Percentiles rank a stretch among this genome's conserved stretches.
These are phyloP conservation scores for Siniperca obscura DNA, from an alignment of 2,797 vertebrate genomes.

Conservation along the genomic window DNA sequence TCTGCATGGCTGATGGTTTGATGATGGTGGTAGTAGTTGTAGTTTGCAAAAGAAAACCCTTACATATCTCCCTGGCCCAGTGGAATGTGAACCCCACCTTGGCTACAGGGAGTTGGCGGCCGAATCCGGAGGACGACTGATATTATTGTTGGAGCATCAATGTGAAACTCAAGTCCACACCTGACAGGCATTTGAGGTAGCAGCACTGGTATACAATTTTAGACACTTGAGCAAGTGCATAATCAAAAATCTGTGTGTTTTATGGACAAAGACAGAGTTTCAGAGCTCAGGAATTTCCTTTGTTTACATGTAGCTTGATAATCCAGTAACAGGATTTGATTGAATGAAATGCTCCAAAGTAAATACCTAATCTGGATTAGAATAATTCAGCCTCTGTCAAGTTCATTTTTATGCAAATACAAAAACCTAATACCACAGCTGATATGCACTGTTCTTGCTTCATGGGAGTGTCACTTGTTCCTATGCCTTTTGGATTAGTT, in stretches of 20 bases:
- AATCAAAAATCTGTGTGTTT: slow-evolving; percentile 15
- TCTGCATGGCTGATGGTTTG: neutral
- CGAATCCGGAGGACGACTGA: slow-evolving; percentile 43
- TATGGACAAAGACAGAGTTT: neutral
- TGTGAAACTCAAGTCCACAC: slow-evolving; percentile 71
- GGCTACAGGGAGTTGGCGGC: slow-evolving; percentile 68
- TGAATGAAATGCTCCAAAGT: slow-evolving; percentile 14
- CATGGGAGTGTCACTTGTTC: neutral
- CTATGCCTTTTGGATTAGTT: slow-evolving; percentile 1
- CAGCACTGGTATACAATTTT: neutral
- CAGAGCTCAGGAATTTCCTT: slow-evolving; percentile 5
- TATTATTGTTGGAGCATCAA: slow-evolving; percentile 73
- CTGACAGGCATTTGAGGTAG: slow-evolving; percentile 38
- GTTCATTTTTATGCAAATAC: neutral
- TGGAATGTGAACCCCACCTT: slow-evolving; percentile 75
- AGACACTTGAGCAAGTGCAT: slow-evolving; percentile 8
- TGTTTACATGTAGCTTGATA: slow-evolving; percentile 13
- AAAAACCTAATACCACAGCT: slow-evolving; percentile 17
- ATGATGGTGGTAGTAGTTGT: neutral
- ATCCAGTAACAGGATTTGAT: slow-evolving; percentile 10
- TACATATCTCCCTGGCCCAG: slow-evolving; percentile 8
- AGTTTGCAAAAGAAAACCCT: slow-evolving; percentile 23
- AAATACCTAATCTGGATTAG: slow-evolving; percentile 19
- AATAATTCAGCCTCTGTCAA: slow-evolving; percentile 4
- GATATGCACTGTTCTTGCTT: neutral